These are phyloP conservation scores for Hoplias malabaricus DNA, from an alignment of 2,113 vertebrate genomes.

Conservation along the genomic window DNA sequence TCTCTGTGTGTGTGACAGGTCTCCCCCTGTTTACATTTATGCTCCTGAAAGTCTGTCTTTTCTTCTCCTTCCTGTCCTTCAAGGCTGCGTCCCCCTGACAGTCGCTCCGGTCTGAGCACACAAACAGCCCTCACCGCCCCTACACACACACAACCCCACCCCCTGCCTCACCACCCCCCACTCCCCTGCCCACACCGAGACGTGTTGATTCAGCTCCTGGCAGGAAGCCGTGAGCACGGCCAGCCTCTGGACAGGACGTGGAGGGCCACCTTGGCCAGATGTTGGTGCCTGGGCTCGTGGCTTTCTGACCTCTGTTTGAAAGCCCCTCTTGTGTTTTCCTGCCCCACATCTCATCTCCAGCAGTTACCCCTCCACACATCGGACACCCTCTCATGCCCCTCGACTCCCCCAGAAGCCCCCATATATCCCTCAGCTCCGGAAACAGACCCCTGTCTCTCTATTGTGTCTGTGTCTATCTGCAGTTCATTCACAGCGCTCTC, in stretches of 20 bases:
- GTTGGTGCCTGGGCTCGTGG: not conserved
- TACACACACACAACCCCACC: not conserved
- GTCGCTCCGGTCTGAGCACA: not conserved
- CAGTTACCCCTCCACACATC: not conserved
- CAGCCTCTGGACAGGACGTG: constrained; percentile 41
- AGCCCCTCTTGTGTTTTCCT: constrained; percentile 10
- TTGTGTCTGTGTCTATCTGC: constrained; percentile 47
- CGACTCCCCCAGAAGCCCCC: not conserved
- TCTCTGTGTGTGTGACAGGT: no score
- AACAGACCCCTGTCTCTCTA: constrained; percentile 19
- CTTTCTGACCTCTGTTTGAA: constrained; percentile 32
- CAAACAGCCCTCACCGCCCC: not conserved
- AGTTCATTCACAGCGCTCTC: constrained; percentile 36
- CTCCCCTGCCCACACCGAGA: not conserved
- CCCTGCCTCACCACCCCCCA: not conserved
- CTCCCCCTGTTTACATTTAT: not conserved
- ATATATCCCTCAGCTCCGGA: constrained; percentile 40
- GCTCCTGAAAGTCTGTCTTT: not conserved
- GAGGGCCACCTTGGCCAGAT: constrained; percentile 32
- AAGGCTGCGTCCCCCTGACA: not conserved
- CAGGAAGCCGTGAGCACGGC: constrained; percentile 38
- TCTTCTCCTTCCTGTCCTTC: not conserved
- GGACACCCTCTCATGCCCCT: not conserved
- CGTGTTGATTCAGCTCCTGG: constrained; percentile 36
- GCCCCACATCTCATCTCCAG: not conserved